Evolutionary conservation across 1,140 invertebrate genomes (phyloP), one percentile per base, ranked within the genome.

Genomic region (Papilio polytes): DNA sequence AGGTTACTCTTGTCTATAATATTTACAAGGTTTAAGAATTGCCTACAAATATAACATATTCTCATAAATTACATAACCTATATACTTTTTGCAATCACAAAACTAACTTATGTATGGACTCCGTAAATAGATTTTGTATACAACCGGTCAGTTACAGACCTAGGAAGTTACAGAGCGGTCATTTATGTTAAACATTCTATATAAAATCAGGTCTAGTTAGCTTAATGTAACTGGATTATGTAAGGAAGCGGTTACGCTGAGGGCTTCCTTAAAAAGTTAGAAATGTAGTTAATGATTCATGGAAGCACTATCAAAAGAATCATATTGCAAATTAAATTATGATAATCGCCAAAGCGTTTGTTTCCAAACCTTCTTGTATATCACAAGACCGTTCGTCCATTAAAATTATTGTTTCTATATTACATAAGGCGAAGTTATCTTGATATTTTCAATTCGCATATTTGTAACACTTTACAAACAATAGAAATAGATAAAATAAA

Each of bases 1-100:
- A 70, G 63, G 63, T 70, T 66, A 66, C 63, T 15, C 20, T 2
- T 13, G 20, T 31, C 10, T 26, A 20, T 26, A 63, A 26, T 63
- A 36, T 70, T 36, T 31, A 70, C 26, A 70, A 70, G 63, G 63
- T 31, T 31, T 31, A 31, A 70, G 26, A 36, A 70, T 70, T 70
- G 26, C 63, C 22, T 26, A 70, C 63, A 70, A 70, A 70, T 70
- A 70, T 12, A 36, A 7, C 10, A 70, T 70, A 70, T 36, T 36
- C 63, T 15, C 13, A 70, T 70, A 70, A 13, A 76, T 76, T 8
- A 22, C 41, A 53, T 51, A 26, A 76, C 74, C 74, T 26, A 76
- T 18, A 51, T 76, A 76, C 13, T 76, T 76, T 76, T 76, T 76
- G 22, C 74, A 22, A 22, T 76, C 44, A 46, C 74, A 76, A 70